Conservation (phyloP, 2,797 vertebrate species). For the Sebastes matsubarae region DNA sequence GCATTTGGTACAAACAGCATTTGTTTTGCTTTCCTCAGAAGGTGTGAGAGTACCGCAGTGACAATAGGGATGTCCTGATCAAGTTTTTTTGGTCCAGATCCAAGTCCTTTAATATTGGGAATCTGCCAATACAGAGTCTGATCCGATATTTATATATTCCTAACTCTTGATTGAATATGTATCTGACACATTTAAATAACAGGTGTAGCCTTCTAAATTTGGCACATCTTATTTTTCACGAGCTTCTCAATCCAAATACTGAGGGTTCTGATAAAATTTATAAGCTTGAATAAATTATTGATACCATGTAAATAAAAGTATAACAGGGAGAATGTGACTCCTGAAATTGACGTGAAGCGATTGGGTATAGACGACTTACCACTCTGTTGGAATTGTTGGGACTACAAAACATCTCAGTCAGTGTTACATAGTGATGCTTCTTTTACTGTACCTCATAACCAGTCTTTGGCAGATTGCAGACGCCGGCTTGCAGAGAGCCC, state of each 20-base stretch:
- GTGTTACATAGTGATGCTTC: background rate
- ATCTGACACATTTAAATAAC: background rate
- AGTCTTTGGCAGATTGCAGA: background rate
- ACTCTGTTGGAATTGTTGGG: background rate
- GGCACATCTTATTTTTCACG: background rate
- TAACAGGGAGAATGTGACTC: too few relatives aligned
- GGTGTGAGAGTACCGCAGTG: background rate
- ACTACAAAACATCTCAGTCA: too few relatives aligned
- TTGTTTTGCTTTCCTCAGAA: background rate
- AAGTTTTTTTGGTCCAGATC: background rate
- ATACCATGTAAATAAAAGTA: background rate
- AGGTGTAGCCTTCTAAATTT: background rate
- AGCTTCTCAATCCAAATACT: background rate
- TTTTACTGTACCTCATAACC: background rate
- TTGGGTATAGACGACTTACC: background rate
- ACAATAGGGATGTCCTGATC: background rate
- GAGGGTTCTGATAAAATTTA: background rate
- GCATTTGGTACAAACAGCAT: background rate
- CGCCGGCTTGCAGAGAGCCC: background rate
- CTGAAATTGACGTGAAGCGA: background rate
- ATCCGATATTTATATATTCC: background rate
- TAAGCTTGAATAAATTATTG: background rate
- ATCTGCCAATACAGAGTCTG: background rate
- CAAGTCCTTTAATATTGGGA: background rate
- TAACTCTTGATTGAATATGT: background rate